Conservation (phyloP, 2,888 invertebrate species). For the Drosophila lacicola region DNA sequence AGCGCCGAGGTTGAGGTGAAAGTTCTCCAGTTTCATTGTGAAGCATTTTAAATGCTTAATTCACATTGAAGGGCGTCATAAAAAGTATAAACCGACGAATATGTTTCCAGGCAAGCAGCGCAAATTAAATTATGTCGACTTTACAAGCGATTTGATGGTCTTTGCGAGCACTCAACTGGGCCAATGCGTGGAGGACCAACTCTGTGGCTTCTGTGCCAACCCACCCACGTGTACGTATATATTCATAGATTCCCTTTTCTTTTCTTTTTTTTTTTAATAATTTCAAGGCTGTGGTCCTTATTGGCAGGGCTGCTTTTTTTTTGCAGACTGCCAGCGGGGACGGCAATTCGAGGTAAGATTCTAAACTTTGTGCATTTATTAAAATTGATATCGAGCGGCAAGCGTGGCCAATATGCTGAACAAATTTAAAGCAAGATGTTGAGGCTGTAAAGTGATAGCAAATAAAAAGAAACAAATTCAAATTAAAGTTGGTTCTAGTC, state of each 20-base stretch:
- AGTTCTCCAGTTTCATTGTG: constrained; percentile 21
- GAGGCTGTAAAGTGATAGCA: background rate
- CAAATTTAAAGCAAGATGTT: constrained; percentile 20
- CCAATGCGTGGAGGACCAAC: constrained; percentile 2
- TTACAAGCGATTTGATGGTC: constrained; percentile 53
- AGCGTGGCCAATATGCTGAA: constrained; percentile 13
- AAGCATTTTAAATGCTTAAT: constrained; percentile 55
- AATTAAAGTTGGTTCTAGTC: background rate
- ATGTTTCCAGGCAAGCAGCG: constrained; percentile 14
- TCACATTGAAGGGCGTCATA: constrained; percentile 36
- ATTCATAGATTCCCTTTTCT: background rate
- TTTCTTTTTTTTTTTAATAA: constrained; percentile 18
- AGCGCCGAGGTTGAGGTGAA: constrained; percentile 12
- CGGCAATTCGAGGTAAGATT: constrained; percentile 36
- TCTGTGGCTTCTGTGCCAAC: constrained; percentile 25
- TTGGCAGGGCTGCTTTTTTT: constrained; percentile 16
- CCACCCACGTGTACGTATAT: background rate
- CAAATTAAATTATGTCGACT: constrained; percentile 71
- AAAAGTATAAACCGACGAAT: constrained; percentile 32
- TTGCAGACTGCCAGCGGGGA: constrained; percentile 9
- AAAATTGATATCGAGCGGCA: constrained; percentile 29
- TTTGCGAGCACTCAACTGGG: constrained; percentile 7
- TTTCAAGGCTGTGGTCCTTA: constrained; percentile 25
- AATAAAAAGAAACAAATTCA: background rate
- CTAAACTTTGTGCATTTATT: constrained; percentile 38